Conservation (phyloP, 2,888 invertebrate species). For the Spisula solida region DNA sequence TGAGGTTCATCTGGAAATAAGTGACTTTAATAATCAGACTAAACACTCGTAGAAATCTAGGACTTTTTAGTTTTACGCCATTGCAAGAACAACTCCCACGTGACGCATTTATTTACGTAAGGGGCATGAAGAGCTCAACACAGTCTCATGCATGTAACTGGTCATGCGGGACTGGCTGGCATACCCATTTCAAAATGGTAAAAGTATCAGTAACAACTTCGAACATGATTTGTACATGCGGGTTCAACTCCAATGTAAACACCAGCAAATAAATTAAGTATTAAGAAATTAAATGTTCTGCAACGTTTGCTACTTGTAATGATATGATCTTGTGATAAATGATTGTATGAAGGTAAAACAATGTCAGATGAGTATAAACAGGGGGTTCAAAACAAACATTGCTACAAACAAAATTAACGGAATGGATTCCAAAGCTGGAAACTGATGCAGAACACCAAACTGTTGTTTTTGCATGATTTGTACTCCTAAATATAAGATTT, state of each 20-base stretch:
- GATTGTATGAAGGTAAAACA: neutral
- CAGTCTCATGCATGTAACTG: neutral
- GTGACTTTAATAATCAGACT: neutral
- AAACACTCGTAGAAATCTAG: neutral
- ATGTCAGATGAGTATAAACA: neutral
- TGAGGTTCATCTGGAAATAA: conserved; percentile 69
- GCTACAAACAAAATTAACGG: neutral
- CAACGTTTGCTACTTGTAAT: too few relatives aligned
- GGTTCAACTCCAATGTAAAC: neutral
- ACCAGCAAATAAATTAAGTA: neutral
- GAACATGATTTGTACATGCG: neutral
- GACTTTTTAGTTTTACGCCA: neutral
- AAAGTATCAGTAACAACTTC: neutral
- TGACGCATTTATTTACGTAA: neutral
- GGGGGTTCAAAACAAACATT: neutral
- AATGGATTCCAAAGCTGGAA: neutral
- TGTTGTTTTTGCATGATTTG: neutral
- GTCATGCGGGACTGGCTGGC: neutral
- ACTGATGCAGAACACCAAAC: neutral
- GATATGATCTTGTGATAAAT: neutral
- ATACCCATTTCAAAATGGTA: neutral
- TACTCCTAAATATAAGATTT: too few relatives aligned
- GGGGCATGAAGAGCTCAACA: neutral
- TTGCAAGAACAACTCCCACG: neutral
- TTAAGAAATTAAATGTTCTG: neutral